Base-by-base conservation (phyloP, 2,113 vertebrate genomes). In the Gnathonemus longibarbis region DNA sequence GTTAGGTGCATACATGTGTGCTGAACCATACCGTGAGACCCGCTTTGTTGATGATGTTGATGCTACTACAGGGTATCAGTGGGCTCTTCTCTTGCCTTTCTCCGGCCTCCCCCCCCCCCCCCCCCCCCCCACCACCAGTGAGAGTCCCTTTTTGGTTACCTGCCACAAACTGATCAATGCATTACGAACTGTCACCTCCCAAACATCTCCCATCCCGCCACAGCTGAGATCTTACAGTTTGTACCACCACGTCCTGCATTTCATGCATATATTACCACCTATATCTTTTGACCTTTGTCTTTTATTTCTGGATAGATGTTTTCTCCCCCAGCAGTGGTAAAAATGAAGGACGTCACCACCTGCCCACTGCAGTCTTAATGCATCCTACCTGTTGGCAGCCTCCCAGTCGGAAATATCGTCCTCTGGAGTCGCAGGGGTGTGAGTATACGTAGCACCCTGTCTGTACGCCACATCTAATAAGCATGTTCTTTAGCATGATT, bases 201-300 rank as follows among this genome's bases (percentile, higher is more conserved):
- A 39, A 42, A 35, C 19, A 6, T 49, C 45, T 56, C 42, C 5
- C 27, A 74, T 21, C 46, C 49, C 27, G 1, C 42, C 13, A 45
- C 17, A 1, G 46, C 39, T 77, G 21, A 39, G 9, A 24, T 35
- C 62, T 42, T 56, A 39, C 74, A 11, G 19, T 58, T 42, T 48
- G n/a, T 35, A 49, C 19, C 31, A 24, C 31, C 31, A 5, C 31
- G 6, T 11, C 49, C 24, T 49, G 45, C 77, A 46, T 89, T 83
- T 83, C 66, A 88, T 88, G 48, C 62, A 88, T 88, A 48, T 35
- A 80, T 84, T 24, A 89, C 70, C 88, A 80, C 88, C 66, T 77
- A 77, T 66, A 80, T 80, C 45, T 27, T 24, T 80, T 49, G 35
- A 80, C 31, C 31, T 52, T 45, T 70, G 27, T 80, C 31, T 39